Evolutionary conservation across 2,888 invertebrate species (phyloP), one percentile per base, ranked within the genome.

Genomic region (Cheilosia impressa): DNA sequence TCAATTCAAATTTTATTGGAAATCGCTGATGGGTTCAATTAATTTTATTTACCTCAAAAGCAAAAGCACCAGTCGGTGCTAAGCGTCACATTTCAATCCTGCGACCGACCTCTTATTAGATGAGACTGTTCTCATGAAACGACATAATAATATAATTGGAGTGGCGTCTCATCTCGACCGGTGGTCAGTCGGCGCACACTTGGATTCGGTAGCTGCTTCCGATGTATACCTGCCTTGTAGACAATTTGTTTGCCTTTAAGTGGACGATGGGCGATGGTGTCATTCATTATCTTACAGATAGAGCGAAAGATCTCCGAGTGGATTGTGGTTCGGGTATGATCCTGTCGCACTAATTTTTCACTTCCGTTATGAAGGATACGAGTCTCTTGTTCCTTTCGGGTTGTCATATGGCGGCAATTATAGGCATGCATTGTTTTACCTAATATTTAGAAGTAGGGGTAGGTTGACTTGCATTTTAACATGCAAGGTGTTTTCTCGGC

Each of bases 71-170:
- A 31, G 66, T 38, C 34, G 31, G 45, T 24, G 45, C 66, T 53
- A 38, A 68, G 58, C 60, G 41, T 66, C 77, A 62, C 53, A 62
- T 82, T 58, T 45, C 71, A 85, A 81, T 66, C 85, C 57, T 6
- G 38, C 38, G 27, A 63, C 66, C 85, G 85, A 34, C 76, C 43
- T 85, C 60, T 85, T 68, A 85, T 81, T 85, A 81, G 62, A 66
- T 24, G 53, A 65, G 81, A 81, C 81, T 77, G 52, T 85, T 85
- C 85, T 52, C 24, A 17, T 57, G 85, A 85, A 81, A 38, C 66
- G 81, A 68, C 66, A 69, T 85, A 72, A 85, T 81, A 81, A 72
- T 81, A 66, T 81, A 81, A 85, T 81, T 85, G 76, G 81, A 68
- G 38, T 63, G 85, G 76, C 75, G 81, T 80, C 81, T 81, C 71